phyloP scores from a whole-genome alignment of 2,113 vertebrate species.

The Xiphorhynchus elegans region DNA sequence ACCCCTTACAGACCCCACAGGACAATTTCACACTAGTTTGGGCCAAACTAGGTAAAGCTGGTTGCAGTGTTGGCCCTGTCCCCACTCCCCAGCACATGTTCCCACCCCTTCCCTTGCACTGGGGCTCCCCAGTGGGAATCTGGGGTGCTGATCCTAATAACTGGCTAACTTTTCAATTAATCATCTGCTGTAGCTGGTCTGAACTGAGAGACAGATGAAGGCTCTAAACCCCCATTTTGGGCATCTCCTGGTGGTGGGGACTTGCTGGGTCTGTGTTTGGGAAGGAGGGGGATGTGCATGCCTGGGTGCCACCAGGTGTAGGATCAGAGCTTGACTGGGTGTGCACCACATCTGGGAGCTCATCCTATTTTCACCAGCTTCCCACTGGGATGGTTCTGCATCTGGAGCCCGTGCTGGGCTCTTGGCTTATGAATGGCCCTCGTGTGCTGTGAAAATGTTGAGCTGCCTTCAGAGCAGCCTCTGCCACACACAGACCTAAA shows the following conservation, averaged over 20 bases:
- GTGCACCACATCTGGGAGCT: not conserved
- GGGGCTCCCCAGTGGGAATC: not conserved
- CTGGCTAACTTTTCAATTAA: not conserved
- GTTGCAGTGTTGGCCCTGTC: not conserved
- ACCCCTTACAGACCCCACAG: not conserved
- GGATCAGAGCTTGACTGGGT: not conserved
- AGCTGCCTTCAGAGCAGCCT: not conserved
- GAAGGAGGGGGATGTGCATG: not conserved
- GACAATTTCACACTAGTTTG: not conserved
- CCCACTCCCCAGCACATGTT: fast-evolving
- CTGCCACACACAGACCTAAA: not conserved
- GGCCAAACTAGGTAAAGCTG: not conserved
- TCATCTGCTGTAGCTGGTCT: not conserved
- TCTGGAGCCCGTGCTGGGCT: not conserved
- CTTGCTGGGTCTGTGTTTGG: not conserved
- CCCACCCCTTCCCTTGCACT: not conserved
- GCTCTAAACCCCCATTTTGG: not conserved
- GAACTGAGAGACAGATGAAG: not conserved
- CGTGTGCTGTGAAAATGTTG: not conserved
- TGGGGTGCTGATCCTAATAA: not conserved
- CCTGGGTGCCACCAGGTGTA: not conserved
- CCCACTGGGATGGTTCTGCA: not conserved
- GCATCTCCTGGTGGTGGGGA: not conserved
- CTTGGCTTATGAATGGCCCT: not conserved
- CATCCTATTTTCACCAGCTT: not conserved